phyloP scores from a whole-genome alignment of 2,113 vertebrate genomes.

The Nannospalax galili region DNA sequence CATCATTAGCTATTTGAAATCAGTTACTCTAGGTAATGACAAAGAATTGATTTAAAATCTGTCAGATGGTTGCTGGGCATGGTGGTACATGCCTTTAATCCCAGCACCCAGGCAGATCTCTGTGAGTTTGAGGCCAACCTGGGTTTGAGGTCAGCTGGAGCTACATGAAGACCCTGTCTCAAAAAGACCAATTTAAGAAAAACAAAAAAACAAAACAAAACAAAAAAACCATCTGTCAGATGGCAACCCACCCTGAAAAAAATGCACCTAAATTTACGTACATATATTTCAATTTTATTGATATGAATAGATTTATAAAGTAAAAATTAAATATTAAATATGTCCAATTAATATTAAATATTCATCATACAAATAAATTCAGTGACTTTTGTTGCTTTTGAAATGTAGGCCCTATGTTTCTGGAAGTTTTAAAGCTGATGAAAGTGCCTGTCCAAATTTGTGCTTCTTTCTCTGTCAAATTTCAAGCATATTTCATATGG shows the following conservation, averaged over 20 bases:
- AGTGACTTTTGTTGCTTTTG: not conserved
- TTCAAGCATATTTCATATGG: not conserved
- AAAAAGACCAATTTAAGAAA: too few species aligned
- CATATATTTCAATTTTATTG: constrained; percentile 4
- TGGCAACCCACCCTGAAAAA: not conserved
- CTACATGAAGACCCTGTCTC: too few species aligned
- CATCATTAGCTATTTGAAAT: not conserved
- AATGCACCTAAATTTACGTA: not conserved
- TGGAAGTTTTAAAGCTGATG: not conserved
- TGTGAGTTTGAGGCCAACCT: too few species aligned
- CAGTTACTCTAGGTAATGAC: not conserved
- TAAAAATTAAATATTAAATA: not conserved
- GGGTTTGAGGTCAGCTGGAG: too few species aligned
- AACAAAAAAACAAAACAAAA: too few species aligned
- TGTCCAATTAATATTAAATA: not conserved
- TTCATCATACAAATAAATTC: not conserved
- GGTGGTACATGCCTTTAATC: too few species aligned
- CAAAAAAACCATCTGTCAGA: not conserved
- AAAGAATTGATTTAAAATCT: constrained; percentile 40
- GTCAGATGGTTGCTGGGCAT: not conserved
- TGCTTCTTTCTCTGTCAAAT: not conserved
- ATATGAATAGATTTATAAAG: not conserved
- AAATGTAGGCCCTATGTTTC: not conserved
- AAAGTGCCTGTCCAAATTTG: not conserved
- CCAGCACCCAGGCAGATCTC: too few species aligned